Evolutionary conservation across 2,888 invertebrate genomes (phyloP).

Genomic region (Rhagophthalmus giganteus): DNA sequence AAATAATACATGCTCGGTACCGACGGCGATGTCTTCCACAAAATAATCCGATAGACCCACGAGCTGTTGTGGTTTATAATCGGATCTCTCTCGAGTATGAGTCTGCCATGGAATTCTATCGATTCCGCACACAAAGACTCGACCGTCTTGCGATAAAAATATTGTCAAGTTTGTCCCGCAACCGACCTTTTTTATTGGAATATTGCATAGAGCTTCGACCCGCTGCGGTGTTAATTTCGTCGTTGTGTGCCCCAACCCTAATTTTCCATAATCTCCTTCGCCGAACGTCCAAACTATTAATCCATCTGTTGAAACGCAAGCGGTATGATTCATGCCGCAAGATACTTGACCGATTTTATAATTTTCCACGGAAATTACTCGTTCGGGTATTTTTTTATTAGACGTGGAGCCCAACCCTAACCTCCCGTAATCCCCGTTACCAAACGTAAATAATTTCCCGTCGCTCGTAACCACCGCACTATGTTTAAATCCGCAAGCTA

Average conservation of each 20-base stretch:
- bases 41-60: constrained; percentile 56
- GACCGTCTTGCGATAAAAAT: constrained; percentile 63
- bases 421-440: constrained; percentile 67
- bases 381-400: constrained; percentile 65
- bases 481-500: constrained; percentile 67
- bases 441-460: constrained; percentile 67
- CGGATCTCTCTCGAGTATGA: constrained; percentile 55
- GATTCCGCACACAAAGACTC: constrained; percentile 64
- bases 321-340: constrained; percentile 67
- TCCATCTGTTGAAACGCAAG: constrained; percentile 63
- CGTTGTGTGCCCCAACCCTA: constrained; percentile 57
- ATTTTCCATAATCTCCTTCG: constrained; percentile 67
- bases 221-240: constrained; percentile 58
- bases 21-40: constrained; percentile 63
- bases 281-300: constrained; percentile 66
- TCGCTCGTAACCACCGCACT: constrained; percentile 66
- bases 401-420: constrained; percentile 62
- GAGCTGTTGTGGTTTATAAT: constrained; percentile 60
- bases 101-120: constrained; percentile 64
- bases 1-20: constrained; percentile 64
- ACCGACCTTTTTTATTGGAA: constrained; percentile 62
- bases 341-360: constrained; percentile 60
- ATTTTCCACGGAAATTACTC: constrained; percentile 58
- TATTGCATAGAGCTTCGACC: constrained; percentile 60
- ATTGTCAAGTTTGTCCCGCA: constrained; percentile 68